Percentiles rank a stretch among this genome's conserved stretches.
These are phyloP conservation scores for Neogobius melanostomus DNA, from an alignment of 2,113 vertebrate species.

Conservation along the genomic window DNA sequence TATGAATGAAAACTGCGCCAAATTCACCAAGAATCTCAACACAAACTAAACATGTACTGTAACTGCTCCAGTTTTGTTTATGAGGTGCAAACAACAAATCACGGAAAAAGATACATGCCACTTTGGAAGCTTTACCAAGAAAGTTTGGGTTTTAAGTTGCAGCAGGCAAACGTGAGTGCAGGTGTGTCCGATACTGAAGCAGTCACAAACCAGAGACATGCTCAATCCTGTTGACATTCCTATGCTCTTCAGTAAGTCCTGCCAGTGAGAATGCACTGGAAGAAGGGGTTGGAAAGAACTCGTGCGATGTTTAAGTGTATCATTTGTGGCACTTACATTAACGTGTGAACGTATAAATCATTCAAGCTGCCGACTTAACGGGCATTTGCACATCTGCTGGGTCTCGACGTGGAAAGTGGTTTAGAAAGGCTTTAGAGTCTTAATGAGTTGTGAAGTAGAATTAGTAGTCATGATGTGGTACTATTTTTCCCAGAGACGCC, in stretches of 20 bases:
- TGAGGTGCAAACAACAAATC: too few relatives aligned
- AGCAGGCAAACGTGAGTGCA: neutral
- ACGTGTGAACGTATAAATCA: neutral
- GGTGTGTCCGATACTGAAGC: constrained; percentile 12
- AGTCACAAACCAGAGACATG: constrained; percentile 45
- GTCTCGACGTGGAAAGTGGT: too few relatives aligned
- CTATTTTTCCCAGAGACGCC: too few relatives aligned
- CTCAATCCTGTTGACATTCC: constrained; percentile 76
- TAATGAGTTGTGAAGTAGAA: too few relatives aligned
- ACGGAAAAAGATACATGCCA: too few relatives aligned
- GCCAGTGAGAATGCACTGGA: constrained; percentile 15
- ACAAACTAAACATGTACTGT: too few relatives aligned
- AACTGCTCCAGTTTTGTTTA: too few relatives aligned
- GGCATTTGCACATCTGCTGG: too few relatives aligned
- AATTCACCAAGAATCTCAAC: too few relatives aligned
- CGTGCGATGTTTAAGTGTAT: constrained; percentile 20
- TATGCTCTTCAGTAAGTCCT: constrained; percentile 65
- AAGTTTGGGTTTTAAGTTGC: constrained; percentile 32
- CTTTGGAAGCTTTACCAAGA: neutral
- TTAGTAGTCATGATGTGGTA: too few relatives aligned
- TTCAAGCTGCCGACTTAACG: neutral
- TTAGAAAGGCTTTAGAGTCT: too few relatives aligned
- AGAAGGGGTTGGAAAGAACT: neutral
- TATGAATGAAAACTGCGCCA: too few relatives aligned
- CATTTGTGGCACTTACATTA: neutral